Conservation (phyloP, 1,140 invertebrate genomes). For the Bursaphelenchus mucronatus region DNA sequence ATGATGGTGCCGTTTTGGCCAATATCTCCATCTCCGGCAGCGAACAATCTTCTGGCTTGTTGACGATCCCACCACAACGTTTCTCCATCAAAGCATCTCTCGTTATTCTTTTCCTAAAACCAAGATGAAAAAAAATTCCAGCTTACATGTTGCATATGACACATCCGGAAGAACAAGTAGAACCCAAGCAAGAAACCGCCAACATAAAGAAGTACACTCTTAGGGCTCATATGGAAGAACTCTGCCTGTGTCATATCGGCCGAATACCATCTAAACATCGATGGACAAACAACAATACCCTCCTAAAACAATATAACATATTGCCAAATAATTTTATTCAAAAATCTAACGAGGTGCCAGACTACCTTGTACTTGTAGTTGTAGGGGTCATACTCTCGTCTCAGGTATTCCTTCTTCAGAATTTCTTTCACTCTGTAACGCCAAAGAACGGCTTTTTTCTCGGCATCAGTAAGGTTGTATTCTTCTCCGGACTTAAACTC, state of each 20-base stretch:
- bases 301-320: slow-evolving; percentile 35
- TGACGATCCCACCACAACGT: slow-evolving; percentile 59
- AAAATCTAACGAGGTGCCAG: background rate
- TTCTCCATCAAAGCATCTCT: slow-evolving; percentile 53
- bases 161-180: slow-evolving; percentile 50
- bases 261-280: slow-evolving; percentile 61
- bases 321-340: slow-evolving; percentile 14
- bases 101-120: slow-evolving; percentile 47
- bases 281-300: slow-evolving; percentile 57
- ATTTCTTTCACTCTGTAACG: slow-evolving; percentile 61
- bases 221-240: slow-evolving; percentile 53
- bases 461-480: slow-evolving; percentile 58
- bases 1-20: slow-evolving; percentile 17
- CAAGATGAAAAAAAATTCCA: slow-evolving; percentile 12
- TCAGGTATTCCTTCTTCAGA: slow-evolving; percentile 59
- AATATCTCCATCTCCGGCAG: slow-evolving; percentile 45
- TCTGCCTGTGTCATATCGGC: slow-evolving; percentile 60
- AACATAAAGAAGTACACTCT: slow-evolving; percentile 52
- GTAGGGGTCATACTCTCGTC: slow-evolving; percentile 56
- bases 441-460: slow-evolving; percentile 60
- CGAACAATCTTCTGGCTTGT: slow-evolving; percentile 32
- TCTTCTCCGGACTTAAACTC: slow-evolving; percentile 57
- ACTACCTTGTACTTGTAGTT: slow-evolving; percentile 59
- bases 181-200: slow-evolving; percentile 41
- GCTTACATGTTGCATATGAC: slow-evolving; percentile 32